Evolutionary conservation across 2,797 vertebrate species (phyloP), one percentile per base, ranked within the genome.

Genomic region (Odontamblyopus lacepedii): DNA sequence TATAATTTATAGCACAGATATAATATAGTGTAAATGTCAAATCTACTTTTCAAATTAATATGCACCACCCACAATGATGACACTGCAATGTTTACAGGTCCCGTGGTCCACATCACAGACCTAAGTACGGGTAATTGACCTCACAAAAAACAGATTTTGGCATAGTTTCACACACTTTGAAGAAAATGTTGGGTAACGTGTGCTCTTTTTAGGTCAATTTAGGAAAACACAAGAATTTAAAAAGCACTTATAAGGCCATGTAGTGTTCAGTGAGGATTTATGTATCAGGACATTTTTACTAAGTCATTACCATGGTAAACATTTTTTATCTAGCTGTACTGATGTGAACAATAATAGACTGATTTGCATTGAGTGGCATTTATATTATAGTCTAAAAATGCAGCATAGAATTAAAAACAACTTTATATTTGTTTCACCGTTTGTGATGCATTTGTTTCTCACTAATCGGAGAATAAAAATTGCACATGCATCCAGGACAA

Each of bases 21-120:
- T 12, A 48, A 48, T 6, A 16, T 51, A 51, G 19, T 51, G 50
- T 51, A 51, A 48, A 48, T 19, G 50, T 50, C 48, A 50, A 18
- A 18, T 50, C 48, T 48, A 51, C 4, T 51, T 19, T 51, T 6
- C 50, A 19, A 51, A 51, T 51, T 13, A 51, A 19, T 51, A 19
- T 5, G 0, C 16, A 55, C 44, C 18, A 55, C 51, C 18, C 51
- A 55, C 19, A 18, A 55, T n/a, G 51, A 1, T n/a, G 44, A 48
- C 44, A 48, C 44, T 27, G 23, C 7, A 11, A 12, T 55, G 41
- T 73, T 59, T 38, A 75, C 62, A 63, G 30, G 35, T 63, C 38
- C 32, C 55, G 65, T 11, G 67, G 3, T 53, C 29, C 27, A 63
- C 12, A 6, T 35, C 41, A 29, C 57, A 23, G 23, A 23, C 1